A percentile compares a stretch with the other conserved stretches of the same genome.
Evolutionary conservation across 2,797 vertebrate species (phyloP).

Genomic region (Galaxias olidus): DNA sequence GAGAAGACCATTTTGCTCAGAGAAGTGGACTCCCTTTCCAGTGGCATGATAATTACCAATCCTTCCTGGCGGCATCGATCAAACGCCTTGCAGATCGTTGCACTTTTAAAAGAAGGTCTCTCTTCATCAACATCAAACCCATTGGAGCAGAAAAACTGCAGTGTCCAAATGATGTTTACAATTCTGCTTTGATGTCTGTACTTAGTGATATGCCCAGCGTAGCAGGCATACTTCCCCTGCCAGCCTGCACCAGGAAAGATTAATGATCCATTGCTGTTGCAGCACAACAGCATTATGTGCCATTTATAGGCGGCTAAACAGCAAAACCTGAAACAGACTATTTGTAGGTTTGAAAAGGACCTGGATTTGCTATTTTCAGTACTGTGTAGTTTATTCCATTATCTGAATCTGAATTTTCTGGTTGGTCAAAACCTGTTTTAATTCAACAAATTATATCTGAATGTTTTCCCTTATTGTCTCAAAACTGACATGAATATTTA

Average conservation of each 20-base stretch:
- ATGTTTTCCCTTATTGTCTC: no score
- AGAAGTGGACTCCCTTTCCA: slow-evolving; percentile 44
- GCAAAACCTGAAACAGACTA: slow-evolving; percentile 59
- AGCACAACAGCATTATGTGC: slow-evolving; percentile 71
- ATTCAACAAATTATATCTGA: no score
- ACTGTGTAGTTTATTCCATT: no score
- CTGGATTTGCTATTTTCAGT: slow-evolving; percentile 28
- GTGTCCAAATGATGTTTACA: slow-evolving; percentile 83
- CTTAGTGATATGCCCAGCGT: slow-evolving; percentile 78
- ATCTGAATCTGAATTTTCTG: no score
- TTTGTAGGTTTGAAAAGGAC: slow-evolving; percentile 53
- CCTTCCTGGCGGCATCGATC: slow-evolving; percentile 69
- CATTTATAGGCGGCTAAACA: slow-evolving; percentile 74
- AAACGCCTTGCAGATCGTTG: slow-evolving; percentile 74
- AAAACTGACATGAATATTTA: no score
- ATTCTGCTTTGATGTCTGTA: slow-evolving; percentile 75
- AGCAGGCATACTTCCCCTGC: slow-evolving; percentile 54
- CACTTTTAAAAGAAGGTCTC: slow-evolving; percentile 75
- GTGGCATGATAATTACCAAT: slow-evolving; percentile 61
- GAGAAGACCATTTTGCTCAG: slow-evolving; percentile 44
- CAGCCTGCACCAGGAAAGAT: slow-evolving; percentile 56
- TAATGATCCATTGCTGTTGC: slow-evolving; percentile 69
- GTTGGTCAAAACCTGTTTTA: no score
- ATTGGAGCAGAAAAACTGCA: slow-evolving; percentile 82
- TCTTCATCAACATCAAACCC: slow-evolving; percentile 84